Base-by-base conservation (phyloP, 2,888 invertebrate genomes). In the Parochlus steinenii region DNA sequence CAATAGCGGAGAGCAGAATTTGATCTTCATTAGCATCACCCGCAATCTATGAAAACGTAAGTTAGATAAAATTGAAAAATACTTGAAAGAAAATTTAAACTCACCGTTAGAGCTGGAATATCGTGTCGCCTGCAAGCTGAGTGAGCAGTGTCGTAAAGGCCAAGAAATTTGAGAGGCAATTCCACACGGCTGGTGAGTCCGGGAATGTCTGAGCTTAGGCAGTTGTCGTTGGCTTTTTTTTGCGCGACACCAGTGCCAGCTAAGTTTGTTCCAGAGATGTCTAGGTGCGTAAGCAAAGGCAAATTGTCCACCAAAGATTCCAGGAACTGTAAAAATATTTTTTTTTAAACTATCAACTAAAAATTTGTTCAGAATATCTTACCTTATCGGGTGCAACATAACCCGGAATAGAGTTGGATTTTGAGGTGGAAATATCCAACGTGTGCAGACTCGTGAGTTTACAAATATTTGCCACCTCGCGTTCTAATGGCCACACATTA, bases 181-280 rank as follows among this genome's bases (percentile, higher is more conserved):
- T 72, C 62, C 0, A 83, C 76, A 32, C 89, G 65, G 25, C 71
- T 71, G 14, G 74, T 72, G 15, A 95, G 64, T 0, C 93, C 95
- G 5, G 85, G 85, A 48, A 97, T 92, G 54, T 90, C 82, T 43
- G 78, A 70, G n/a, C 69, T 49, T 30, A 54, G 54, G 28, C 43
- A 38, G 27, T 43, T 48, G 34, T 48, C 59, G 43, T 57, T 56
- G 3, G 51, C 46, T 37, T 62, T 59, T 39, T 62, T 61, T 41
- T 62, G 61, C 51, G 76, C 76, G 17, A 78, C 75, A 30, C 85
- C 85, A 35, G 74, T 72, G 10, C 92, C 89, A 25, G 92, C 89
- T 17, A 97, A 63, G 64, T 97, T 93, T 12, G 95, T 95, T 10
- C 92, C 92, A 4, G 93, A 90, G 51, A 97, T 89, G 59, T 97